A percentile compares a stretch with the other conserved stretches of the same genome.
Conservation (phyloP, 1,140 invertebrate genomes). For the Bactericera cockerelli region DNA sequence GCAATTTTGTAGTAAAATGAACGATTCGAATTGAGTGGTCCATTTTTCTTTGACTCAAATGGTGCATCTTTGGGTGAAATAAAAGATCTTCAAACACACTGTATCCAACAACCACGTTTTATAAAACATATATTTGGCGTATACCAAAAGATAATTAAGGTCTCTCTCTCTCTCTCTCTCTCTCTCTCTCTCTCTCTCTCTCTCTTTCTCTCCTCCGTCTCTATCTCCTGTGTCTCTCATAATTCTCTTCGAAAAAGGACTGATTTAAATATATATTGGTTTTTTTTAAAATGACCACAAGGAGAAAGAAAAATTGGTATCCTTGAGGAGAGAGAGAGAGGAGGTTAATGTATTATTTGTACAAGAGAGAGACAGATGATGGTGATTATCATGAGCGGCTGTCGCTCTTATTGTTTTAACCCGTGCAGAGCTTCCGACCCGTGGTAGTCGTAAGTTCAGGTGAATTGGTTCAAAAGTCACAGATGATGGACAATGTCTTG, state of each 20-base stretch:
- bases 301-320: background rate
- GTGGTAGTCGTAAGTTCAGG: no score
- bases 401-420: no score
- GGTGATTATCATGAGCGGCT: no score
- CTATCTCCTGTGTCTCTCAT: background rate
- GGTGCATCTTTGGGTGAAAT: no score
- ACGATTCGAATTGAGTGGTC: no score
- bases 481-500: no score
- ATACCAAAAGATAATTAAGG: conserved; percentile 8
- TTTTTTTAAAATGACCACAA: conserved; percentile 8
- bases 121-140: conserved; percentile 6
- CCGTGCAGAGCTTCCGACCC: no score
- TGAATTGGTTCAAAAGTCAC: no score
- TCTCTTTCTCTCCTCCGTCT: background rate
- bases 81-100: no score
- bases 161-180: background rate
- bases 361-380: conserved; percentile 4
- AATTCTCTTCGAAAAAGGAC: conserved; percentile 5
- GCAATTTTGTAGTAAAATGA: no score
- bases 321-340: background rate
- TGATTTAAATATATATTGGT: conserved; percentile 9
- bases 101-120: background rate
- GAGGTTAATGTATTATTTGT: no score
- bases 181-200: background rate
- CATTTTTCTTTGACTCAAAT: no score